A percentile compares a stretch with the other conserved stretches of the same genome.
phyloP scores from a whole-genome alignment of 2,113 vertebrate species.

The Carollia perspicillata region DNA sequence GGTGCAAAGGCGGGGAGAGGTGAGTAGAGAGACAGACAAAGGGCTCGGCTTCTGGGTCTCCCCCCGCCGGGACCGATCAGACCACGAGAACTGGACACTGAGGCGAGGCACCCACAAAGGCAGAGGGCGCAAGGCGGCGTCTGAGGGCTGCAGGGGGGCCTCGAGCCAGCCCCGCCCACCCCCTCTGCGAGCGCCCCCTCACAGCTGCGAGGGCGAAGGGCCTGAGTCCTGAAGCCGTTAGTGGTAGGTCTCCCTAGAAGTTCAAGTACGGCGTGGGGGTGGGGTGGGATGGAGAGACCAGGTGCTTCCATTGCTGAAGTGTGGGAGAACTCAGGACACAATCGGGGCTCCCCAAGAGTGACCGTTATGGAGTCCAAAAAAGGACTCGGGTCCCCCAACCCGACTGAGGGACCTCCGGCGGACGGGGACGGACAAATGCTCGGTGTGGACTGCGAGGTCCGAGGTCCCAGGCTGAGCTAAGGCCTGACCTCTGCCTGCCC shows the following conservation, averaged over 20 bases:
- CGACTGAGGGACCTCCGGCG: too few relatives aligned
- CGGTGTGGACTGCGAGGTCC: fast-evolving
- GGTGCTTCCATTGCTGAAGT: not conserved
- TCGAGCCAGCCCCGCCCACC: fast-evolving
- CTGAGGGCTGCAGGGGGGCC: not conserved
- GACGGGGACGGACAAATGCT: not conserved
- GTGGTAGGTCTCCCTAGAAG: not conserved
- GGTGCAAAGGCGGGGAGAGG: conserved; percentile 65
- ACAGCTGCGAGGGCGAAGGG: fast-evolving
- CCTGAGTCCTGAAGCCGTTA: fast-evolving
- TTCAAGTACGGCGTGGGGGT: fast-evolving
- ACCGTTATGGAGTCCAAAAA: fast-evolving
- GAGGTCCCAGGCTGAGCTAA: fast-evolving
- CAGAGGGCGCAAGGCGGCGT: not conserved
- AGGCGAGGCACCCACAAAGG: not conserved
- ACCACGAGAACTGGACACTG: not conserved
- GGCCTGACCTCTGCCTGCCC: not conserved
- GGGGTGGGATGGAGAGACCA: too few relatives aligned
- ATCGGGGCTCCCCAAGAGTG: not conserved
- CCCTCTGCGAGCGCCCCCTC: not conserved
- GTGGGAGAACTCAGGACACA: not conserved
- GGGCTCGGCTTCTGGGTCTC: fast-evolving
- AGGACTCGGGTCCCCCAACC: not conserved
- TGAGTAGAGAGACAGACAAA: not conserved
- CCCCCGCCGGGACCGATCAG: too few relatives aligned